Base-by-base conservation (phyloP, 2,797 vertebrate species). In the Channa striata region DNA sequence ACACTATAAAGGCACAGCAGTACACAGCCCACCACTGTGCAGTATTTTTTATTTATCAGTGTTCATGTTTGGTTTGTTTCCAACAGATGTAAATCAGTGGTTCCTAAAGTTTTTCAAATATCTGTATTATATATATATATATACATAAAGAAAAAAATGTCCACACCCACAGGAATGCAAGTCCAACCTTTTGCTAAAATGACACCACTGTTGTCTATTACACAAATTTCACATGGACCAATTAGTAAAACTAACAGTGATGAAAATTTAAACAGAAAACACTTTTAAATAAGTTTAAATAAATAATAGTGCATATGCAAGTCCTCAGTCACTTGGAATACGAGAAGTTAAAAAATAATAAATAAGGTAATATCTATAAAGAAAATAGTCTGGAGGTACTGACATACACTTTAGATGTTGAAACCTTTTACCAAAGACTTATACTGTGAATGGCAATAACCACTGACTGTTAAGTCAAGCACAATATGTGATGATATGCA, bases 1-100 rank as follows among this genome's bases (percentile, higher is more conserved):
- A 62, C 39, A 59, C 17, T 48, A 49, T 69, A 25, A 65, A 59
- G 44, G 20, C 34, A 13, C 34, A 60, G 7, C 34, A 62, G 34
- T 44, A 30, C 6, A 65, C 49, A 50, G 33, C 49, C 13, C 8
- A 39, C 50, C 25, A 30, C 6, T 30, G 25, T 20, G 4, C 44
- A 46, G 19, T 20, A 13, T 47, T 44, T 58, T 68, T 25, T 42
- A 21, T 36, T 16, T 49, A 1, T 46, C 14, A 17, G 34, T 36
- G 5, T 46, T 20, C 23, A 20, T 20, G 14, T 69, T 17, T 61
- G 34, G 17, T 33, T 73, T 23, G 25, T 42, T 16, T 17, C 3
- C 17, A 43, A 9, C 17, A 11, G 8, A 44, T 30, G 1, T 44
- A 61, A 10, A 56, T 10, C n/a, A 53, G 49, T 39, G 17, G 8